Conservation (phyloP, 1,140 invertebrate genomes). For the Lysiphlebus fabarum region DNA sequence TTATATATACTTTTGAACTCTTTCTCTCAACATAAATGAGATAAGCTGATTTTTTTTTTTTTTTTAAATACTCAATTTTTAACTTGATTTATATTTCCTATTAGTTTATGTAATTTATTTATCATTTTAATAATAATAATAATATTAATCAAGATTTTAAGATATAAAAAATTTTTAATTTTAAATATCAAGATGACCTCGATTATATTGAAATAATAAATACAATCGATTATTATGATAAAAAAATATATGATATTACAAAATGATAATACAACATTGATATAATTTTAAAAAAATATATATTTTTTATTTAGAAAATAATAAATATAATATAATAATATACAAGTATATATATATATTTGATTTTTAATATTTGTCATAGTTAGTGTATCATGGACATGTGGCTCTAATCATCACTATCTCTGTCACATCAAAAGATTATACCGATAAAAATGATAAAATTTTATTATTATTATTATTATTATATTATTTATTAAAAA, state of each 20-base stretch:
- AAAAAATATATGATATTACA: constrained; percentile 1
- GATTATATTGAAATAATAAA: constrained; percentile 3
- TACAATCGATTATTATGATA: too few species aligned
- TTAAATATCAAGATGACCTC: constrained; percentile 19
- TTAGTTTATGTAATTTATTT: too few species aligned
- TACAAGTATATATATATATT: constrained; percentile 4
- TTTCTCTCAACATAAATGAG: not conserved
- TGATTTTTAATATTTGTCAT: not conserved
- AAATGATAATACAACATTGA: constrained; percentile 16
- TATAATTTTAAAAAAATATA: not conserved
- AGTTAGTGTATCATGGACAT: constrained; percentile 16
- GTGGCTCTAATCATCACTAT: constrained; percentile 16
- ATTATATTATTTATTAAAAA: not conserved
- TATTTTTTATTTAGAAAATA: not conserved
- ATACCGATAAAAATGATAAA: constrained; percentile 4
- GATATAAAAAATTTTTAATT: too few species aligned
- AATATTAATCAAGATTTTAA: too few species aligned
- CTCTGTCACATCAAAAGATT: constrained; percentile 12
- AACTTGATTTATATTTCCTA: too few species aligned
- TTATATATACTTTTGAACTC: too few species aligned
- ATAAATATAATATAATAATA: not conserved
- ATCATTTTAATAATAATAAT: too few species aligned
- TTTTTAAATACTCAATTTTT: too few species aligned
- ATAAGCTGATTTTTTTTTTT: too few species aligned
- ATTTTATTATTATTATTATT: not conserved